Percentiles rank a stretch among this genome's conserved stretches.
phyloP scores from a whole-genome alignment of 2,113 vertebrate species.

The Tonatia bakeri region DNA sequence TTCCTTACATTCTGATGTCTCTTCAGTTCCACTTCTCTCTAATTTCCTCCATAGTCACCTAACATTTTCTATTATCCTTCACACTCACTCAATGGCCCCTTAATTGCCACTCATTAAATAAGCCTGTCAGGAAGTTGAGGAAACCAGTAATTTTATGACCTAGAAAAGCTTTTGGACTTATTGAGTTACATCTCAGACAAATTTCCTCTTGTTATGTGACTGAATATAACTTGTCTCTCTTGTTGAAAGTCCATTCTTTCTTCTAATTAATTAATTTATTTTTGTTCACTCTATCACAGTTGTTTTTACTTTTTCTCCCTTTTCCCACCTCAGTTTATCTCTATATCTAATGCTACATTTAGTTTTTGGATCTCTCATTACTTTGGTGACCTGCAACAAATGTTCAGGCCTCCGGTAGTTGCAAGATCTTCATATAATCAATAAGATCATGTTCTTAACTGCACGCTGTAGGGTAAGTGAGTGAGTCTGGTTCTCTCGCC shows the following conservation, averaged over 20 bases:
- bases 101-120: neutral
- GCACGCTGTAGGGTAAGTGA: too few species aligned
- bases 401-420: neutral
- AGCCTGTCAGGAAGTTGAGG: neutral
- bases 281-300: too few species aligned
- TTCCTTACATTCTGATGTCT: neutral
- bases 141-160: neutral
- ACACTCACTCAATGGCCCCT: neutral
- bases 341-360: neutral
- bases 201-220: neutral
- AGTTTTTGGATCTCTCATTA: neutral
- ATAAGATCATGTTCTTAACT: neutral
- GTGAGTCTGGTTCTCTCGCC: too few species aligned
- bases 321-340: neutral
- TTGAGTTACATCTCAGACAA: neutral
- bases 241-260: neutral
- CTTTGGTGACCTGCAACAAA: neutral
- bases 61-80: conserved; percentile 6
- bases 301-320: too few species aligned
- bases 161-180: neutral
- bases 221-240: neutral
- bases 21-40: neutral
- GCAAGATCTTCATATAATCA: neutral
- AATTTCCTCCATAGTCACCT: neutral
- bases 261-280: too few species aligned